Conservation (phyloP, 1,140 invertebrate genomes). For the Listronotus bonariensis region DNA sequence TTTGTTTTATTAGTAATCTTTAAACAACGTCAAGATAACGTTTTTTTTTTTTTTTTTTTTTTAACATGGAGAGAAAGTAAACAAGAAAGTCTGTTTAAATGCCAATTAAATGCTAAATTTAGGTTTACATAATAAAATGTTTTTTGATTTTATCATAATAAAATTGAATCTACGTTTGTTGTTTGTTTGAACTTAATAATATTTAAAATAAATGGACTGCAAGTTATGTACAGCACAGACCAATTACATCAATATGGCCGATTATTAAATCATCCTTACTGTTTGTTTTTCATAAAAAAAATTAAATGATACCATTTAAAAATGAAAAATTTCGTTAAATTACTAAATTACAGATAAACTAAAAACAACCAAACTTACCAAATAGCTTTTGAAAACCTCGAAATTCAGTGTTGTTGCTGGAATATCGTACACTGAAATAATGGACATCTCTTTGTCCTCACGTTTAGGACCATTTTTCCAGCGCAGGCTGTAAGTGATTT, state of each 20-base stretch:
- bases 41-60: too few relatives aligned
- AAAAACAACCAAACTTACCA: constrained; percentile 46
- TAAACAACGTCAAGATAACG: too few relatives aligned
- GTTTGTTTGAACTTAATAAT: too few relatives aligned
- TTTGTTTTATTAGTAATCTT: too few relatives aligned
- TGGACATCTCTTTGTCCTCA: constrained; percentile 46
- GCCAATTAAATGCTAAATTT: too few relatives aligned
- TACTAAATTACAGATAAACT: neutral
- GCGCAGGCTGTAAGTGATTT: constrained; percentile 53
- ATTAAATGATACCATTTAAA: neutral
- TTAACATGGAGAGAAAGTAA: too few relatives aligned
- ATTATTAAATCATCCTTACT: too few relatives aligned
- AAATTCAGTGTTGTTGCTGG: constrained; percentile 52
- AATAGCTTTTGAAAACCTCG: constrained; percentile 55
- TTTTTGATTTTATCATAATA: too few relatives aligned
- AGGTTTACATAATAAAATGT: too few relatives aligned
- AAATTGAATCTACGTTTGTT: too few relatives aligned
- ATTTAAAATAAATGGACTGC: neutral
- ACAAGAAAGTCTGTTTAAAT: too few relatives aligned
- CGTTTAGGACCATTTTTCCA: constrained; percentile 53
- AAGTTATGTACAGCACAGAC: neutral
- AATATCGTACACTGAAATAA: constrained; percentile 54
- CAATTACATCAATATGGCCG: constrained; percentile 8
- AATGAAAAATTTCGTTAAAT: neutral
- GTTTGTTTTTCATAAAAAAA: too few relatives aligned